phyloP scores from a whole-genome alignment of 2,888 invertebrate genomes.

The Dryobota labecula region DNA sequence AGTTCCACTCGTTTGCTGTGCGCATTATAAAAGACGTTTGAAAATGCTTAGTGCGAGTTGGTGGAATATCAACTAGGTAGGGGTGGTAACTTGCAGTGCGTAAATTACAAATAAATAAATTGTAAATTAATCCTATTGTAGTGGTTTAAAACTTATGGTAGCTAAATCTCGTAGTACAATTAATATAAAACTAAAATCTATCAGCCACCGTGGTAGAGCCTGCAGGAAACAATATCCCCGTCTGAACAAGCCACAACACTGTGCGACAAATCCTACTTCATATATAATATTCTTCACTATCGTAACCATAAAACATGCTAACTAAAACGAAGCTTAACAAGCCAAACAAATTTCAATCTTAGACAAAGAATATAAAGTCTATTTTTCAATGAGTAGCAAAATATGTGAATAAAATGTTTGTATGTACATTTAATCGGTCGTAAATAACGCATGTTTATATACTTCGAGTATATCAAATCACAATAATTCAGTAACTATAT shows the following conservation, averaged over 20 bases:
- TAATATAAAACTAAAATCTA: slow-evolving; percentile 3
- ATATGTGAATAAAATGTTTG: slow-evolving; percentile 51
- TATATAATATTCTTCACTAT: slow-evolving; percentile 56
- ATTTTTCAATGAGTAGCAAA: slow-evolving; percentile 73
- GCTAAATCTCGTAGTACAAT: slow-evolving; percentile 46
- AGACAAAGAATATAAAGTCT: slow-evolving; percentile 61
- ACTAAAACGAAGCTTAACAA: slow-evolving; percentile 51
- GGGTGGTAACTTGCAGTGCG: too few relatives aligned
- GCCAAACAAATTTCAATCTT: slow-evolving; percentile 48
- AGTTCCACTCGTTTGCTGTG: too few relatives aligned
- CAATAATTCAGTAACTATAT: slow-evolving; percentile 27
- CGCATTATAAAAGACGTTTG: too few relatives aligned
- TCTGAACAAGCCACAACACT: slow-evolving; percentile 43
- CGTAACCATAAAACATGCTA: slow-evolving; percentile 48
- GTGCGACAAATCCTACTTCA: slow-evolving; percentile 52
- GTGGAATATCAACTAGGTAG: too few relatives aligned
- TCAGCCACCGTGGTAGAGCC: too few relatives aligned
- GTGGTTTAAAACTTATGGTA: slow-evolving; percentile 27
- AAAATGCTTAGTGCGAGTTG: too few relatives aligned
- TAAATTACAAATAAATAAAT: too few relatives aligned
- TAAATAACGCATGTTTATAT: slow-evolving; percentile 59
- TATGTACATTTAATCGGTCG: slow-evolving; percentile 48
- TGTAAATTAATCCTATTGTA: slow-evolving; percentile 30
- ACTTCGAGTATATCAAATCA: slow-evolving; percentile 18
- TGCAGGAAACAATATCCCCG: slow-evolving; percentile 5